Conservation (phyloP, 2,888 invertebrate species). For the Troilus luridus region DNA sequence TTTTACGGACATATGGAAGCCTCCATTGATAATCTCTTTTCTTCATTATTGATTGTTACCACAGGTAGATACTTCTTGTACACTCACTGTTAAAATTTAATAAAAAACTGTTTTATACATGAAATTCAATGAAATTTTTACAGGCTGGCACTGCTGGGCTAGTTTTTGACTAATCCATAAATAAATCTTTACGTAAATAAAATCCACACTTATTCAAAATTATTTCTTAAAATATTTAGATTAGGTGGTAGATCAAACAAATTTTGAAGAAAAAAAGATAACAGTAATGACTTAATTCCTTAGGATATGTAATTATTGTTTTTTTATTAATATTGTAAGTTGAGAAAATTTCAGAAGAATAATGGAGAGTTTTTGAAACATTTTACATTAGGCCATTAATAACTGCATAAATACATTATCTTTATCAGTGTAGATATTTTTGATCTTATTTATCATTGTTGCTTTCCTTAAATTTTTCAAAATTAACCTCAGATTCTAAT, state of each 20-base stretch:
- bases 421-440: neutral
- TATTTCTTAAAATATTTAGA: neutral
- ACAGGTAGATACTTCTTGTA: neutral
- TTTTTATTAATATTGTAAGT: neutral
- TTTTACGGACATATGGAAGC: neutral
- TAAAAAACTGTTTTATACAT: neutral
- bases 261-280: neutral
- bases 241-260: neutral
- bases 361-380: neutral
- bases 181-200: neutral
- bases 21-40: neutral
- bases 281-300: neutral
- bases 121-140: neutral
- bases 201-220: neutral
- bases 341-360: neutral
- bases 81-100: neutral
- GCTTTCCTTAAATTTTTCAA: neutral
- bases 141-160: neutral
- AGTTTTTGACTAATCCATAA: neutral
- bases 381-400: neutral
- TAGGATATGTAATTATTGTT: neutral
- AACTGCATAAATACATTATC: neutral
- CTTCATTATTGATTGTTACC: neutral
- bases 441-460: neutral
- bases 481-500: neutral